These are phyloP conservation scores for Watsonalla cultraria DNA, from an alignment of 2,888 invertebrate species.

Conservation along the genomic window DNA sequence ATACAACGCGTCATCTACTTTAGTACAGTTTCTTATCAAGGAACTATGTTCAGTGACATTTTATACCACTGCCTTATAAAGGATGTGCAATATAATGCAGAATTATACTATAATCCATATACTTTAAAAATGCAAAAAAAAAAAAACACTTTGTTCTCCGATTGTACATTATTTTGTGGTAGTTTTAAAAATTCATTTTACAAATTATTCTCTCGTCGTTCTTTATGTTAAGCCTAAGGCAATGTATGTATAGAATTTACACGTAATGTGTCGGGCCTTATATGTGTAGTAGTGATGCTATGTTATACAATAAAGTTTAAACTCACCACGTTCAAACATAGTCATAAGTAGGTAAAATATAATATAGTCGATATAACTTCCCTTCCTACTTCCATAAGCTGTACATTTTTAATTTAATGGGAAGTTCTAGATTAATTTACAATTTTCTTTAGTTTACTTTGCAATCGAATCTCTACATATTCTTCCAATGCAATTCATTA, in stretches of 20 bases:
- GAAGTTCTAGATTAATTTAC: not conserved
- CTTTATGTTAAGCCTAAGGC: no score
- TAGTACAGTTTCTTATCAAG: no score
- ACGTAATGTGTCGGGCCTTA: conserved; percentile 34
- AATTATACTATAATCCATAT: no score
- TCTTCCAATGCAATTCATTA: not conserved
- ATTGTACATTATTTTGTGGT: no score
- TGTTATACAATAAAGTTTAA: conserved; percentile 43
- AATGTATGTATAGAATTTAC: conserved; percentile 5
- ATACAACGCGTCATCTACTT: no score
- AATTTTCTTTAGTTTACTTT: conserved; percentile 15
- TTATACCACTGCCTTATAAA: no score
- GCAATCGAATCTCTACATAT: not conserved
- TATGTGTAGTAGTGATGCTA: conserved; percentile 25
- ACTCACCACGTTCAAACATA: conserved; percentile 69
- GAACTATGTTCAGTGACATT: no score
- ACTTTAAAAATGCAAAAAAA: no score
- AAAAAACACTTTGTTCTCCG: no score
- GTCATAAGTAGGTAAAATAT: conserved; percentile 14
- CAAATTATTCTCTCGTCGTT: no score
- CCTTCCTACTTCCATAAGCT: conserved; percentile 7
- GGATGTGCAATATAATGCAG: no score
- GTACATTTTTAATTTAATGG: not conserved
- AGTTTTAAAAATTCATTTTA: no score
- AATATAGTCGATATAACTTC: conserved; percentile 16